phyloP scores from a whole-genome alignment of 2,113 vertebrate genomes.

The Trinectes maculatus region DNA sequence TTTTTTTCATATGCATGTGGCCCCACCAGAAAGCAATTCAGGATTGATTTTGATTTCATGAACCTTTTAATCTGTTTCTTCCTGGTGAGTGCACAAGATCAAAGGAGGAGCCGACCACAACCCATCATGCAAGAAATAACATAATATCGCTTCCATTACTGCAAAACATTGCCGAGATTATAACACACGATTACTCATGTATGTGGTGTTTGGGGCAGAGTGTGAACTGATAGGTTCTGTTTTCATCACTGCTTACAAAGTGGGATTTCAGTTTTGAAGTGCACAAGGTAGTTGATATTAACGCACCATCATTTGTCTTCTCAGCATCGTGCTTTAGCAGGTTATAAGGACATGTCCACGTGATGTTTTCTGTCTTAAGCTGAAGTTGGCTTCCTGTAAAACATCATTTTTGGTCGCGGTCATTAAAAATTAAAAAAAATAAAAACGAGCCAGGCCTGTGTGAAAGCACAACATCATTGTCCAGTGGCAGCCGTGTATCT shows the following conservation, averaged over 20 bases:
- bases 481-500: neutral
- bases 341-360: no score
- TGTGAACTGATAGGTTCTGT: constrained; percentile 64
- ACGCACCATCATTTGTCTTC: constrained; percentile 19
- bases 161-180: constrained; percentile 70
- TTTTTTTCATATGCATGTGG: constrained; percentile 37
- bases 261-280: constrained; percentile 49
- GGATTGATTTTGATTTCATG: constrained; percentile 72
- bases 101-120: constrained; percentile 68
- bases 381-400: no score
- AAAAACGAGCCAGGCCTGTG: neutral
- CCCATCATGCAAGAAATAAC: constrained; percentile 72
- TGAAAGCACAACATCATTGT: neutral
- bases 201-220: constrained; percentile 67
- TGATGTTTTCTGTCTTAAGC: neutral
- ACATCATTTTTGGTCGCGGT: no score
- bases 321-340: neutral
- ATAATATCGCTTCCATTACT: constrained; percentile 68
- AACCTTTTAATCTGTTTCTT: constrained; percentile 77
- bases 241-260: constrained; percentile 57
- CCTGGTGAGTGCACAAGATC: constrained; percentile 75
- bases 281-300: constrained; percentile 15
- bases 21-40: constrained; percentile 60
- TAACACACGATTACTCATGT: constrained; percentile 68
- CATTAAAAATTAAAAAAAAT: no score